These are phyloP conservation scores for Rattus norvegicus DNA, from an alignment of 2,113 vertebrate species.

Conservation along the genomic window DNA sequence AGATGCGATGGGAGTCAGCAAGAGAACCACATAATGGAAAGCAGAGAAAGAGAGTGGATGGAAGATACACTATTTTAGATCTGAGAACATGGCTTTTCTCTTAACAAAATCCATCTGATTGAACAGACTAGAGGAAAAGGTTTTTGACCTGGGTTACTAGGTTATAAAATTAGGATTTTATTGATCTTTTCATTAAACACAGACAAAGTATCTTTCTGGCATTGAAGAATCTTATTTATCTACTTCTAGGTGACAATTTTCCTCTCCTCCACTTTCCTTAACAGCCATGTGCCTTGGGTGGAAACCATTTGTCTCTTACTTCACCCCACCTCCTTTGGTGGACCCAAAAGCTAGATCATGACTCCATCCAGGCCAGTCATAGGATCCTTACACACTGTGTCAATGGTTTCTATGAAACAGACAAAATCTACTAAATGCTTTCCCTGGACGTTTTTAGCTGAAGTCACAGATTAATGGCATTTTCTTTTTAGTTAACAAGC, in stretches of 20 bases:
- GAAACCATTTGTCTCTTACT: background rate
- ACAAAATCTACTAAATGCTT: background rate
- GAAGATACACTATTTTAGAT: background rate
- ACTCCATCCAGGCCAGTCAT: background rate
- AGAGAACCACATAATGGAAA: background rate
- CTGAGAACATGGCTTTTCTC: background rate
- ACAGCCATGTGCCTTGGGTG: background rate
- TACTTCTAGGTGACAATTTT: background rate
- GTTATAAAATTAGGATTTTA: background rate
- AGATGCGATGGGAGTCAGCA: background rate
- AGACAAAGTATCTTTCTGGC: background rate
- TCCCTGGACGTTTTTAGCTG: background rate
- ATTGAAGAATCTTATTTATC: background rate
- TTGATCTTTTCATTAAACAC: background rate
- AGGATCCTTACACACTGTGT: background rate
- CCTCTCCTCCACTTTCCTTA: background rate
- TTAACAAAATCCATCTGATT: background rate
- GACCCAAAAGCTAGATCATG: background rate
- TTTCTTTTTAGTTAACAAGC: conserved; percentile 8
- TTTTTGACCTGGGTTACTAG: background rate
- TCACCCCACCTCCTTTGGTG: background rate
- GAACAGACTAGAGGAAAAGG: background rate
- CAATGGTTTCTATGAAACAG: background rate
- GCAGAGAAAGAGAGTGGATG: background rate
- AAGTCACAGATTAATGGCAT: background rate